Conservation (phyloP, 2,113 vertebrate species). For the Salminus brasiliensis region DNA sequence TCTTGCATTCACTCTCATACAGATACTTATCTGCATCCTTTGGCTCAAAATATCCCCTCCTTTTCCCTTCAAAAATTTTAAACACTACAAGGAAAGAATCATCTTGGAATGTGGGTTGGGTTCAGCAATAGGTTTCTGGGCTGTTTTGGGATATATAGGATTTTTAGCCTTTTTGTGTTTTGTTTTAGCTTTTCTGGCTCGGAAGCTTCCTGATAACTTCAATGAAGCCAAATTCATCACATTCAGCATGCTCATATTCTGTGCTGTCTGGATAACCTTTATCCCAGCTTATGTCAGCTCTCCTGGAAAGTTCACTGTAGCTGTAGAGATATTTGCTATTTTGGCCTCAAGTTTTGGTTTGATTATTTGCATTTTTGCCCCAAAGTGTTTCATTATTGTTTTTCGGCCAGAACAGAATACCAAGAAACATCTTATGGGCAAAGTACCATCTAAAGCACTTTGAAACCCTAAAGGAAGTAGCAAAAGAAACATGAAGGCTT, state of each 20-base stretch:
- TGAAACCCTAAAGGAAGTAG: conserved; percentile 51
- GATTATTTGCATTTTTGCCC: conserved; percentile 71
- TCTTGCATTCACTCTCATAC: conserved; percentile 55
- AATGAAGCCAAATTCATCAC: conserved; percentile 80
- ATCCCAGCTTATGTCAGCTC: conserved; percentile 79
- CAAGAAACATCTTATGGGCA: conserved; percentile 42
- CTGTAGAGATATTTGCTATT: conserved; percentile 75
- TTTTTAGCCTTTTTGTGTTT: conserved; percentile 64
- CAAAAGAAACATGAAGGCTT: too few relatives aligned
- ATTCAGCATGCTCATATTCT: conserved; percentile 80
- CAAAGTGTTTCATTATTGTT: conserved; percentile 75
- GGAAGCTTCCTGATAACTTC: conserved; percentile 76
- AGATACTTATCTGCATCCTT: not conserved
- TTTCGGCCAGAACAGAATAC: conserved; percentile 52
- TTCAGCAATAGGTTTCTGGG: conserved; percentile 67
- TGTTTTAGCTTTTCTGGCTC: conserved; percentile 61
- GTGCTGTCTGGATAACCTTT: conserved; percentile 77
- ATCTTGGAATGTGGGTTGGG: conserved; percentile 69
- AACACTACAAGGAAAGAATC: conserved; percentile 61
- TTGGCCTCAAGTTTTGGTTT: conserved; percentile 74
- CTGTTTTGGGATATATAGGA: conserved; percentile 69
- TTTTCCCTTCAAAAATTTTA: conserved; percentile 60
- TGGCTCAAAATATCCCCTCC: conserved; percentile 53
- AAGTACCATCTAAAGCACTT: not conserved
- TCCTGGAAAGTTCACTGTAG: conserved; percentile 76